Evolutionary conservation across 2,888 invertebrate species (phyloP).

Genomic region (Pseudolycoriella hygida): DNA sequence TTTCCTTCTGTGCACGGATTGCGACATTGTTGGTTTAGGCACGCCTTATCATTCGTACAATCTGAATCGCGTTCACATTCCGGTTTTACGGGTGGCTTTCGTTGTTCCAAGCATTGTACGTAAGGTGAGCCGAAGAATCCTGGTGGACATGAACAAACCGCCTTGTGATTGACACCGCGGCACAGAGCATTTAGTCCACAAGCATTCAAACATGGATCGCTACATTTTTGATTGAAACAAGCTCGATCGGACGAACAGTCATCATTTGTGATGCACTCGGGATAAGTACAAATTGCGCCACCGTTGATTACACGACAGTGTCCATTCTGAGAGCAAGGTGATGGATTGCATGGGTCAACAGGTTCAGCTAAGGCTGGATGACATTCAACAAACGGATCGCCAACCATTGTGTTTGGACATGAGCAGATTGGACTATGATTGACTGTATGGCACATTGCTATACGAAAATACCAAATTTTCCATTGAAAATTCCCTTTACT

Average conservation of each 20-base stretch:
- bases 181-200: conserved; percentile 74
- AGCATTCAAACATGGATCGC: conserved; percentile 64
- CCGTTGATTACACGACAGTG: conserved; percentile 55
- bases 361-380: conserved; percentile 21
- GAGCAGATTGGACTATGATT: conserved; percentile 76
- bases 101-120: conserved; percentile 44
- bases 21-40: conserved; percentile 53
- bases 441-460: conserved; percentile 56
- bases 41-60: conserved; percentile 68
- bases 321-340: conserved; percentile 69
- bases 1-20: conserved; percentile 53
- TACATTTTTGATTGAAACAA: conserved; percentile 66
- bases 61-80: conserved; percentile 63
- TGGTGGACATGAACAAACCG: conserved; percentile 65
- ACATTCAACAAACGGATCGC: conserved; percentile 66
- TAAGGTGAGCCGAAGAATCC: conserved; percentile 64
- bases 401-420: conserved; percentile 52
- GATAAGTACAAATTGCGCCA: conserved; percentile 58
- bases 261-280: conserved; percentile 76
- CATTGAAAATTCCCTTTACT: no score
- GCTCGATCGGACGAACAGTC: conserved; percentile 69
- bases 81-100: conserved; percentile 32
- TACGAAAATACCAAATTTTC: no score
- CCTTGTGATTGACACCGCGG: conserved; percentile 60
- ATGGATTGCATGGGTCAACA: conserved; percentile 64